Evolutionary conservation across 2,888 invertebrate species (phyloP), one percentile per base, ranked within the genome.

Genomic region (Drosophila quinaria): DNA sequence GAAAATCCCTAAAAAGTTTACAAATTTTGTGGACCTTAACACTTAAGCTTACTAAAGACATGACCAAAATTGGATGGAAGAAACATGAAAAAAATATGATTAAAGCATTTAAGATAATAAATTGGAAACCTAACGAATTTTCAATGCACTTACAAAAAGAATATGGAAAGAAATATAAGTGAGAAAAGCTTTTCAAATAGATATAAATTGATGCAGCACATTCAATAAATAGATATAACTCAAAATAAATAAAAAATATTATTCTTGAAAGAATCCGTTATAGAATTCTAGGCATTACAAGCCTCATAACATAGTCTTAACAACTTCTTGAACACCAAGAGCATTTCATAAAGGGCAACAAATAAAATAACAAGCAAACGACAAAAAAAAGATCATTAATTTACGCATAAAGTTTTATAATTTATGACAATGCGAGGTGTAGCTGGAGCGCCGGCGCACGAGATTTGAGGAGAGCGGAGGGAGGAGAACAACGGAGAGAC

Each of bases 361-460:
- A 73, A 78, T 50, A 78, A 52, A 56, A 72, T 4, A 22, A 56
- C 13, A 25, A 63, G 62, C 49, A 54, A 70, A 60, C 17, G 29
- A 75, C 60, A 47, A 58, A 31, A 35, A 35, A 81, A 86, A 78
- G 81, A 82, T 90, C 91, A 91, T 91, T 91, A 91, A 91, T 91
- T 91, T 91, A 91, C 85, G 89, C 91, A 91, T 91, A 91, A 91
- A 91, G 88, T 85, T 89, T 89, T 91, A 88, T 91, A 91, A 91
- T 91, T 91, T 91, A 91, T 91, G 91, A 90, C 82, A 90, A 77
- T 80, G 58, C 60, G 85, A 89, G 86, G 89, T 86, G 89, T 84
- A 86, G 86, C 87, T 87, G 86, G 89, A 86, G 89, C 86, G 86
- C 89, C 87, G 67, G 79, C 81, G 74, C 73, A 81, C 55, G 44